phyloP scores from a whole-genome alignment of 2,113 vertebrate species.

The Capreolus pygargus region DNA sequence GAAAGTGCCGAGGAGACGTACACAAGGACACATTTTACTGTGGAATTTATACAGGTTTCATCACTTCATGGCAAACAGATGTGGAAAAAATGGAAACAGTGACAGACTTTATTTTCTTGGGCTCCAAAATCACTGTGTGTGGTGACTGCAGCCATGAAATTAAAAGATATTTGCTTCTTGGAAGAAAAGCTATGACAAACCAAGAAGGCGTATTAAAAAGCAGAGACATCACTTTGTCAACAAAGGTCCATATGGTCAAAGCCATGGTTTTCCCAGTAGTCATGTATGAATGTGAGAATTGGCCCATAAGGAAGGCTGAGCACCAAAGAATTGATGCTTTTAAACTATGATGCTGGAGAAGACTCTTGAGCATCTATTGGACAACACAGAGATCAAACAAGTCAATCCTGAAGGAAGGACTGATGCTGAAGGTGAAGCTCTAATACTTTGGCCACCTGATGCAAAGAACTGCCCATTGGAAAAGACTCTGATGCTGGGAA shows the following conservation, averaged over 20 bases:
- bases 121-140: not conserved
- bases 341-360: not conserved
- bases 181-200: not conserved
- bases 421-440: not conserved
- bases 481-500: not conserved
- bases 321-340: not conserved
- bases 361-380: not conserved
- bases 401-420: not conserved
- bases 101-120: not conserved
- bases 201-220: not conserved
- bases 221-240: not conserved
- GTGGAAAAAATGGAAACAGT: not conserved
- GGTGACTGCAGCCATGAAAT: not conserved
- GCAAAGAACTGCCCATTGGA: not conserved
- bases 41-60: not conserved
- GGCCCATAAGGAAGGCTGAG: not conserved
- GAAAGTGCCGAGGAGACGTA: not conserved
- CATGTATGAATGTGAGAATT: not conserved
- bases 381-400: not conserved
- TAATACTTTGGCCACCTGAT: not conserved
- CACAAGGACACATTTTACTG: not conserved
- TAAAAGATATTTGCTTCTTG: not conserved
- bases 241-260: not conserved
- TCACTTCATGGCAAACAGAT: not conserved
- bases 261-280: not conserved